phyloP scores from a whole-genome alignment of 2,888 invertebrate genomes.

The Agrochola circellaris region DNA sequence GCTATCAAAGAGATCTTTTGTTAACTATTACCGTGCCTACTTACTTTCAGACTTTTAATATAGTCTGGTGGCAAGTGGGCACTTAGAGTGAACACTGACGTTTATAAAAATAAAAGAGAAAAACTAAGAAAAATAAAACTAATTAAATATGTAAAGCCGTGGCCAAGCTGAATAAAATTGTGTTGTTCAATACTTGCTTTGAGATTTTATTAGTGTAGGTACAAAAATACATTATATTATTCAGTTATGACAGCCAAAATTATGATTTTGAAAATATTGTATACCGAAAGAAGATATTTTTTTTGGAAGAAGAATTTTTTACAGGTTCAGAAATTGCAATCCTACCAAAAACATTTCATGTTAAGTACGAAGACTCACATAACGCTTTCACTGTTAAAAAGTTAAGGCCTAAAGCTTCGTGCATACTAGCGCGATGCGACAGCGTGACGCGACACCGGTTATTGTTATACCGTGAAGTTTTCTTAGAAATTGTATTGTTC shows the following conservation, averaged over 20 bases:
- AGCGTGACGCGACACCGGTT: too few species aligned
- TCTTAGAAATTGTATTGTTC: too few species aligned
- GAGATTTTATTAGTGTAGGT: too few species aligned
- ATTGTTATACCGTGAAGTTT: too few species aligned
- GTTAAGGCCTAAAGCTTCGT: too few species aligned
- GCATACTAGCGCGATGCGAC: too few species aligned
- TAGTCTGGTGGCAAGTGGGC: slow-evolving; percentile 56
- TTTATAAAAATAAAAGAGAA: not conserved
- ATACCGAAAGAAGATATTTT: not conserved
- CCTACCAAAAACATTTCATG: too few species aligned
- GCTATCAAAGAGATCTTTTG: slow-evolving; percentile 80
- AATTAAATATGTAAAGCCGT: not conserved
- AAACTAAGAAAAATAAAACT: not conserved
- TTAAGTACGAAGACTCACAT: too few species aligned
- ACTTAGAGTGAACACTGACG: slow-evolving; percentile 13
- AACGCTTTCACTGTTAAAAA: too few species aligned
- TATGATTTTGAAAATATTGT: not conserved
- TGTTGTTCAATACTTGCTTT: too few species aligned
- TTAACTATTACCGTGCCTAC: slow-evolving; percentile 56
- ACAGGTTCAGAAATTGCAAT: not conserved
- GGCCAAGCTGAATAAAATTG: too few species aligned
- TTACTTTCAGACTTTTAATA: slow-evolving; percentile 58
- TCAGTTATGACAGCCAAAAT: not conserved
- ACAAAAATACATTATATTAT: too few species aligned
- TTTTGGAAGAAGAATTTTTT: not conserved